Percentiles rank a stretch among this genome's conserved stretches.
Evolutionary conservation across 1,140 invertebrate genomes (phyloP).

Genomic region (Rhynchophorus ferrugineus): DNA sequence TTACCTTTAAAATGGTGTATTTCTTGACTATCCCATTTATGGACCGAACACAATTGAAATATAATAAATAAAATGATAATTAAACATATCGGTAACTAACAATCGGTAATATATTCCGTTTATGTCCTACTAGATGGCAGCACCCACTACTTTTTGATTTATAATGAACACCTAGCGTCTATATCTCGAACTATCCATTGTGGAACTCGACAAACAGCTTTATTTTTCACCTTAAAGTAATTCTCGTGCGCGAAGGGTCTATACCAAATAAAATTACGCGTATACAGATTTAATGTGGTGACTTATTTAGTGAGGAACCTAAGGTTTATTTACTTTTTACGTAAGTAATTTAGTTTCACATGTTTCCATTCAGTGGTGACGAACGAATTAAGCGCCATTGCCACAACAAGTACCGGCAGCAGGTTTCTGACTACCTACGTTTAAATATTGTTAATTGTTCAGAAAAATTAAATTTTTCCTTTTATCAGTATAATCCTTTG

Average conservation of each 20-base stretch:
- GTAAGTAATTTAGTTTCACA: slow-evolving; percentile 19
- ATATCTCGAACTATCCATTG: no score
- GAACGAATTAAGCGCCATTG: slow-evolving; percentile 20
- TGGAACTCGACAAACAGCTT: not conserved
- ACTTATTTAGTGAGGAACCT: slow-evolving; percentile 15
- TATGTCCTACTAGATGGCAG: no score
- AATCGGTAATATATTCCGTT: no score
- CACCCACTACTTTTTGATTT: no score
- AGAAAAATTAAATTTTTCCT: not conserved
- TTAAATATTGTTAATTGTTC: not conserved
- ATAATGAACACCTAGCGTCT: no score
- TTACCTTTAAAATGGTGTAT: no score
- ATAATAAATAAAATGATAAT: no score
- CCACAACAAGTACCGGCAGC: slow-evolving; percentile 25
- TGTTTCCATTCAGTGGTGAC: slow-evolving; percentile 1
- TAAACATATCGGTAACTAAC: no score
- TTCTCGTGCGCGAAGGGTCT: slow-evolving; percentile 30
- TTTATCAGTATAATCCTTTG: no score
- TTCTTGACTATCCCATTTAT: no score
- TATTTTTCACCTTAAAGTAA: slow-evolving; percentile 27
- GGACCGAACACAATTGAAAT: no score
- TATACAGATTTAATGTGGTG: slow-evolving; percentile 26
- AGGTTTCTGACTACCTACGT: slow-evolving; percentile 22
- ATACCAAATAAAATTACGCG: slow-evolving; percentile 22
- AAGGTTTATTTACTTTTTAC: slow-evolving; percentile 16